A percentile compares a stretch with the other conserved stretches of the same genome.
Evolutionary conservation across 2,797 vertebrate genomes (phyloP).

Genomic region (Eulemur coronatus): DNA sequence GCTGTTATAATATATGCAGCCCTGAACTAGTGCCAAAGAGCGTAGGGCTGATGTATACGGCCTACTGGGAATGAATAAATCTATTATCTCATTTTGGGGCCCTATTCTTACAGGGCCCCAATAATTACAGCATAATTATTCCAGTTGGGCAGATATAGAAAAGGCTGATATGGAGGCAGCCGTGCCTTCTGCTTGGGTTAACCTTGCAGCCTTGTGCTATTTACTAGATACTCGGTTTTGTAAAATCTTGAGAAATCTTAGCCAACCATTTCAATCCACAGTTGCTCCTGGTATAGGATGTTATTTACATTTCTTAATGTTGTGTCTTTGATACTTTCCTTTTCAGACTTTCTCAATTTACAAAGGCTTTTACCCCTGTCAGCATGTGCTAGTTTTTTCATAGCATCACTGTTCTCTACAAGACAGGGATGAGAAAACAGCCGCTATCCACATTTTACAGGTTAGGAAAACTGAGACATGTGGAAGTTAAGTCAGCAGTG

Average conservation of each 20-base stretch:
- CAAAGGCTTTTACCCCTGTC: not conserved
- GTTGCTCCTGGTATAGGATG: not conserved
- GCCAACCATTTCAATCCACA: not conserved
- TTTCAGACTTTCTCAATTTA: not conserved
- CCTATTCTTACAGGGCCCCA: not conserved
- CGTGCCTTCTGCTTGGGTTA: not conserved
- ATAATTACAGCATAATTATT: not conserved
- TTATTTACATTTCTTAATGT: not conserved
- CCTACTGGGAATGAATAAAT: not conserved
- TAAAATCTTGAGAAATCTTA: not conserved
- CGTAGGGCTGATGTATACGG: accelerated
- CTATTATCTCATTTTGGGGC: conserved; percentile 7
- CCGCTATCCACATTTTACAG: not conserved
- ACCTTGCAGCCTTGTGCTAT: not conserved
- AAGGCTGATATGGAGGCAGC: not conserved
- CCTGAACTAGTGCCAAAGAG: not conserved
- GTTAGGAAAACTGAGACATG: not conserved
- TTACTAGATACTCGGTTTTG: not conserved
- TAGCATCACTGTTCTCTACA: not conserved
- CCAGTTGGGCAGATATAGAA: not conserved
- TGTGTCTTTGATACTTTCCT: not conserved
- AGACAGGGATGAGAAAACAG: not conserved
- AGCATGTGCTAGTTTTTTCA: not conserved
- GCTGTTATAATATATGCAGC: not conserved
- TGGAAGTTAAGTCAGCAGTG: not conserved